Evolutionary conservation across 2,113 vertebrate species (phyloP), one percentile per base, ranked within the genome.

Genomic region (Aspidoscelis tigris): DNA sequence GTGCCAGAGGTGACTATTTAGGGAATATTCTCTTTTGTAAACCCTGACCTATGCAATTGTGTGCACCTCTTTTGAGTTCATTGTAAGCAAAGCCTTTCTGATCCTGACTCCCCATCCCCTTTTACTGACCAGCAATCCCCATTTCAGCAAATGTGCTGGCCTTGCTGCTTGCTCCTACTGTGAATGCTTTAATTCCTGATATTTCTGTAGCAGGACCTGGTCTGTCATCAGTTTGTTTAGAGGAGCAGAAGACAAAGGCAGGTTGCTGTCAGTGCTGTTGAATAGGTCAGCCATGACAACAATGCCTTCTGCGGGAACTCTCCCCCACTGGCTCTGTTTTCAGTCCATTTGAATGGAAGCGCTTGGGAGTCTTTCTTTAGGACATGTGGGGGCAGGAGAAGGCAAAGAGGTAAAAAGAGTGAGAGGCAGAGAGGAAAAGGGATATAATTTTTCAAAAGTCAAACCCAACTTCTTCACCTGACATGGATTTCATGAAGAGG

Each of bases 251-350:
- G 91, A 94, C 92, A 94, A 94, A 93, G 92, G 90, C 81, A 84
- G 81, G 80, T 86, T 84, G 86, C 71, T 88, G 90, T 82, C 91
- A 88, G 64, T 78, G 86, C 89, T 78, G 80, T 74, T 90, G 91
- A 92, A 93, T 93, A 92, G 92, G 93, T 92, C 90, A 91, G 43
- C 6, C 0, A 70, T 79, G 92, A 86, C 90, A 92, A 61, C 93
- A 94, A 53, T 92, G 88, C 50, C 58, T 88, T 87, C 93, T 43
- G 86, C 78, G 47, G 65, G 92, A 92, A 84, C 73, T 88, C 87
- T 91, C 89, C 83, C 94, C 92, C 88, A 93, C 92, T 89, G 94
- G 80, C 84, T 84, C 72, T 84, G 85, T 85, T 94, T 94, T 93
- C 91, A 92, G 20, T 74, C 74, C 10, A 26, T 88, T 88, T 93